Conservation (phyloP, 2,888 invertebrate genomes). For the Nephrotoma appendiculata region DNA sequence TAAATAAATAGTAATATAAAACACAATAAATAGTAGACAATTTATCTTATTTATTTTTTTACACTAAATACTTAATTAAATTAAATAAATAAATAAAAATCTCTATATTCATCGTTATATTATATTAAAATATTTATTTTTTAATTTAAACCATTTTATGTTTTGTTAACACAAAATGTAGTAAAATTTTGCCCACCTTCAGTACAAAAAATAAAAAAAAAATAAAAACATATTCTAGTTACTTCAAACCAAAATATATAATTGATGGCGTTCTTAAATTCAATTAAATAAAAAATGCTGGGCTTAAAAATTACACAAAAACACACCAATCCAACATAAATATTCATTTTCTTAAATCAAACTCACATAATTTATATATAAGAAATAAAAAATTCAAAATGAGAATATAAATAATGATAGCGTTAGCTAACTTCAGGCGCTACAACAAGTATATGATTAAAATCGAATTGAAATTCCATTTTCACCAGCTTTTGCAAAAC, state of each 20-base stretch:
- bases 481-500: not conserved
- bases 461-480: not conserved
- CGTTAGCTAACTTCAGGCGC: not conserved
- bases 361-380: not conserved
- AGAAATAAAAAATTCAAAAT: not conserved
- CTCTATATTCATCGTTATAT: not conserved
- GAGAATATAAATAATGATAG: not conserved
- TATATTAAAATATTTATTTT: not conserved
- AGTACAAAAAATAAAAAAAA: constrained; percentile 10
- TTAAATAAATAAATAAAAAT: not conserved
- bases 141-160: not conserved
- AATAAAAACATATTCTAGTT: constrained; percentile 3
- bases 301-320: not conserved
- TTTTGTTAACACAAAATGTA: not conserved
- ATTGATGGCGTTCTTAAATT: constrained; percentile 7
- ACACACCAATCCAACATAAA: not conserved
- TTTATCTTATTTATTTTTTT: not conserved
- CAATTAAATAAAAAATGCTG: not conserved
- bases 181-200: constrained; percentile 10
- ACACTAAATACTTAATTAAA: not conserved
- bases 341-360: not conserved
- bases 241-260: not conserved
- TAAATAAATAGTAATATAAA: not conserved
- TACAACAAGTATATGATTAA: not conserved
- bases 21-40: not conserved